Evolutionary conservation across 2,113 vertebrate species (phyloP), one percentile per base, ranked within the genome.

Genomic region (Microtus pennsylvanicus): DNA sequence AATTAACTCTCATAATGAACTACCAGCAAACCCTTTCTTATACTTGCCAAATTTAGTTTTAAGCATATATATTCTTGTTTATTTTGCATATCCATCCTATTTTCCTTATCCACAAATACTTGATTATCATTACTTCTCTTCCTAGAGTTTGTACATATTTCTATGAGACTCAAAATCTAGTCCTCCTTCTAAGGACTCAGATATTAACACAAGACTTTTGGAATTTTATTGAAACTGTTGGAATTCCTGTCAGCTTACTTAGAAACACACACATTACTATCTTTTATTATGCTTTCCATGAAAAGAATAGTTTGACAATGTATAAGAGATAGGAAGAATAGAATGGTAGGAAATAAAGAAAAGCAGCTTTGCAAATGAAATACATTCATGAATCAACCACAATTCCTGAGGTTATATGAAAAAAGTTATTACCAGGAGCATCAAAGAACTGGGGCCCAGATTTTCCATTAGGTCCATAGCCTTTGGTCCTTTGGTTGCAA

Each of bases 381-480:
- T 13, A 50, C 61, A 4, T n/a, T 6, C 9, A 30, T 21, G 19
- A 76, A 82, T 19, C 3, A 70, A 17, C 12, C n/a, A 21, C 3
- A 2, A 50, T 67, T 81, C 14, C 19, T 81, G 21, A 14, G 11
- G 6, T 6, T 52, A 14, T 11, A 1, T 0, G 10, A 2, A 30
- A 28, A 52, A 38, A 10, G 10, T 42, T 14, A 16, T 45, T 33
- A 65, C 55, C 78, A 50, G 50, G 55, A 82, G 7, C 3, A 2
- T 0, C 21, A 2, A 3, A 35, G 26, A 63, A 26, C 38, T 61
- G 8, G 12, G 2, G 38, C 12, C 2, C 24, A 89, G 33, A 47
- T 0, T 0, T 83, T 42, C 58, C 16, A 80, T 55, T 21, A 61
- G 4, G 1, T 1, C 0, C 0, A 7, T 30, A 16, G 9, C 5